These are phyloP conservation scores for Smutsia gigantea DNA, from an alignment of 2,797 vertebrate species.

Conservation along the genomic window DNA sequence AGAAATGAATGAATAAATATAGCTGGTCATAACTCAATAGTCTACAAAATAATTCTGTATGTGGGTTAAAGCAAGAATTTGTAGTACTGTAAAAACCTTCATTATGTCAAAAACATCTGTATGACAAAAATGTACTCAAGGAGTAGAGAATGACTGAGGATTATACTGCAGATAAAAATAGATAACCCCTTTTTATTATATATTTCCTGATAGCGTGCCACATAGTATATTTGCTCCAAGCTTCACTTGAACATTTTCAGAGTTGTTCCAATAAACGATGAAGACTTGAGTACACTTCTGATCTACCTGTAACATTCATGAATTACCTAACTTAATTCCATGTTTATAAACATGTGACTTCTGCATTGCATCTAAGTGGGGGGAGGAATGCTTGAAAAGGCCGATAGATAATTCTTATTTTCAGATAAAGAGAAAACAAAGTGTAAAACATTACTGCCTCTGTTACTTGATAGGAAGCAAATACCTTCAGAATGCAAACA, in stretches of 20 bases:
- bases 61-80: neutral
- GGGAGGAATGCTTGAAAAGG: neutral
- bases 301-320: neutral
- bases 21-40: neutral
- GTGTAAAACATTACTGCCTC: neutral
- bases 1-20: neutral
- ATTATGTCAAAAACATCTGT: neutral
- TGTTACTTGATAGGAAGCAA: slow-evolving; percentile 22
- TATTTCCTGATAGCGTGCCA: neutral
- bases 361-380: neutral
- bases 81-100: neutral
- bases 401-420: slow-evolving; percentile 18
- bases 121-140: neutral
- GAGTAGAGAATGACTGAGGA: neutral
- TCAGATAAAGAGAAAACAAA: slow-evolving; percentile 44
- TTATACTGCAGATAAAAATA: slow-evolving; percentile 8
- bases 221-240: neutral
- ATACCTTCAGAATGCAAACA: neutral
- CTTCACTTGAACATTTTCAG: neutral
- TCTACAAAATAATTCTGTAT: neutral
- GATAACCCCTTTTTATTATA: neutral
- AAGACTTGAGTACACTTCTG: neutral
- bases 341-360: slow-evolving; percentile 38
- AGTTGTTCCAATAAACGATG: neutral
- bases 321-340: neutral